A percentile compares a stretch with the other conserved stretches of the same genome.
Conservation (phyloP, 1,140 invertebrate genomes). For the Thaumatotibia leucotreta region DNA sequence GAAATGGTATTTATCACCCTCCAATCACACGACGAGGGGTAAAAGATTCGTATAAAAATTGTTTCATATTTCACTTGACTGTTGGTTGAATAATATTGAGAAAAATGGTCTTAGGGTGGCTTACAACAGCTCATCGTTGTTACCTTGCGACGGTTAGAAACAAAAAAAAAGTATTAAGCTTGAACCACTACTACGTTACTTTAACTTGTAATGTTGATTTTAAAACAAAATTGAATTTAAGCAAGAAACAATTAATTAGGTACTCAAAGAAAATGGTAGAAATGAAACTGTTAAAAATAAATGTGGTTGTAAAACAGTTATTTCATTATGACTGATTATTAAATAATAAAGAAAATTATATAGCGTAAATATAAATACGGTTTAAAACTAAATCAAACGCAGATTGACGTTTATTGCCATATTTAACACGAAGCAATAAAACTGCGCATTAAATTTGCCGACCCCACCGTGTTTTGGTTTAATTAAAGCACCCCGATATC, state of each 20-base stretch:
- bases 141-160: neutral
- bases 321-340: too few relatives aligned
- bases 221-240: too few relatives aligned
- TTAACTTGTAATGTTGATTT: too few relatives aligned
- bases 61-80: conserved; percentile 30
- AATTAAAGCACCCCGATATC: conserved; percentile 59
- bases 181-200: too few relatives aligned
- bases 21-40: conserved; percentile 13
- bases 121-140: neutral
- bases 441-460: conserved; percentile 19
- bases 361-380: neutral
- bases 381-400: neutral
- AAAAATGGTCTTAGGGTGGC: neutral
- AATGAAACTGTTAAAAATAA: too few relatives aligned
- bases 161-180: neutral
- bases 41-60: conserved; percentile 23
- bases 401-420: conserved; percentile 1
- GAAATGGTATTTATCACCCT: conserved; percentile 21
- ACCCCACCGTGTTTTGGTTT: conserved; percentile 55
- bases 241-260: too few relatives aligned
- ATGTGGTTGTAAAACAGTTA: too few relatives aligned
- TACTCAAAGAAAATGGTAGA: too few relatives aligned
- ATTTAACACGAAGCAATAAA: conserved; percentile 4
- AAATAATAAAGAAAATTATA: neutral
- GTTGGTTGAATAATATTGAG: conserved; percentile 21